A percentile compares a stretch with the other conserved stretches of the same genome.
phyloP scores from a whole-genome alignment of 2,113 vertebrate species.

The Orycteropus afer region DNA sequence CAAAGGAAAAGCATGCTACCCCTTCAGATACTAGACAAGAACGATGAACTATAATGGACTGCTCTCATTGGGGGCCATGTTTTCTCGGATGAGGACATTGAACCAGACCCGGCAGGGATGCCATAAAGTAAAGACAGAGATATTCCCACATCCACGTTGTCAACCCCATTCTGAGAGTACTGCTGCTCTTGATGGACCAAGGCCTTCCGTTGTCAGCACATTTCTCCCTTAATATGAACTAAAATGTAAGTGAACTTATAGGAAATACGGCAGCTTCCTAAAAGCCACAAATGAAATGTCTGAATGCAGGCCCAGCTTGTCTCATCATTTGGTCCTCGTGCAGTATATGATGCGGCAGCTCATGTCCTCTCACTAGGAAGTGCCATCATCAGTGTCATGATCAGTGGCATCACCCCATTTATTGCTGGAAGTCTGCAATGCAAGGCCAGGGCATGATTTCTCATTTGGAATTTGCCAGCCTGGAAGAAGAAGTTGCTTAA shows the following conservation, averaged over 20 bases:
- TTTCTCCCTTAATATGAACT: conserved; percentile 53
- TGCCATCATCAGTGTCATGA: rapidly evolving
- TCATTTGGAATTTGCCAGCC: not conserved
- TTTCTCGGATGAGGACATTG: conserved; percentile 58
- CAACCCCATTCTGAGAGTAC: not conserved
- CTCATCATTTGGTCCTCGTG: not conserved
- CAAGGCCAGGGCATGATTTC: not conserved
- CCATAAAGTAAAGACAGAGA: conserved; percentile 50
- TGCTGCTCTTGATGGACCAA: conserved; percentile 34
- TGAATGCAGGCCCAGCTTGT: not conserved
- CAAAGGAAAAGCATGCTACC: not conserved
- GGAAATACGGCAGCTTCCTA: conserved; percentile 54
- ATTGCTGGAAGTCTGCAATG: not conserved
- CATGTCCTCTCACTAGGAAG: not conserved
- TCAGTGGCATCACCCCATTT: rapidly evolving
- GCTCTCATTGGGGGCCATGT: not conserved
- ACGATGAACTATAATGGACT: conserved; percentile 30
- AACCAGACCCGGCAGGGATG: not conserved
- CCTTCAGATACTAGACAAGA: not conserved
- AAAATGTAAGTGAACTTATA: conserved; percentile 50
- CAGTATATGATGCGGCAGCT: not conserved
- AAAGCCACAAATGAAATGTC: conserved; percentile 16
- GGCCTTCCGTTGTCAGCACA: conserved; percentile 49
- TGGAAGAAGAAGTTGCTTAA: not conserved
- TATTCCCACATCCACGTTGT: conserved; percentile 26